Evolutionary conservation across 2,797 vertebrate species (phyloP).

Genomic region (Mycteria americana): DNA sequence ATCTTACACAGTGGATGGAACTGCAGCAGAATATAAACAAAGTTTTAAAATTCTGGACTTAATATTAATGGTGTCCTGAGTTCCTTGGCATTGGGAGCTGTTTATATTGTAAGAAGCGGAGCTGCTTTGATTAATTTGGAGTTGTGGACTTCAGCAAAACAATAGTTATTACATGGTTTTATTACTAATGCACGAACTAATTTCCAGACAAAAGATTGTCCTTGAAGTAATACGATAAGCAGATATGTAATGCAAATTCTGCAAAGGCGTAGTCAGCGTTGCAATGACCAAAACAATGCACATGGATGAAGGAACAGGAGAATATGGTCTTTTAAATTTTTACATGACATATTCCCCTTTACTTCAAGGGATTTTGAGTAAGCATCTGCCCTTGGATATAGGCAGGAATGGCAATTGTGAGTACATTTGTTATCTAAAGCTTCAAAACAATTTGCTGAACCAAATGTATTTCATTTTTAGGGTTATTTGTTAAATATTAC

Average conservation of each 20-base stretch:
- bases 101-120: not conserved
- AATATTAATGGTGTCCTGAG: not conserved
- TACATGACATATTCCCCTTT: not conserved
- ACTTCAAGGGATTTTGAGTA: not conserved
- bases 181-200: not conserved
- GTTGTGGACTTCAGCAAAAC: not conserved
- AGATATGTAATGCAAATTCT: not conserved
- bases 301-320: not conserved
- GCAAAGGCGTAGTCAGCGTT: fast-evolving
- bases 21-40: not conserved
- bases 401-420: not conserved
- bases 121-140: not conserved
- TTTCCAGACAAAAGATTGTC: not conserved
- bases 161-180: not conserved
- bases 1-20: not conserved
- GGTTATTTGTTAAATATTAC: not conserved
- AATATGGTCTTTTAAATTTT: not conserved
- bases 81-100: not conserved
- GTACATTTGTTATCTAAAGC: not conserved
- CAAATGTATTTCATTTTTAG: not conserved
- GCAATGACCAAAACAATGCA: not conserved
- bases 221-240: not conserved
- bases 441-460: not conserved
- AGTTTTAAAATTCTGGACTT: not conserved
- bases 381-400: not conserved